Evolutionary conservation across 1,140 invertebrate genomes (phyloP).

Genomic region (Drosophila albomicans): DNA sequence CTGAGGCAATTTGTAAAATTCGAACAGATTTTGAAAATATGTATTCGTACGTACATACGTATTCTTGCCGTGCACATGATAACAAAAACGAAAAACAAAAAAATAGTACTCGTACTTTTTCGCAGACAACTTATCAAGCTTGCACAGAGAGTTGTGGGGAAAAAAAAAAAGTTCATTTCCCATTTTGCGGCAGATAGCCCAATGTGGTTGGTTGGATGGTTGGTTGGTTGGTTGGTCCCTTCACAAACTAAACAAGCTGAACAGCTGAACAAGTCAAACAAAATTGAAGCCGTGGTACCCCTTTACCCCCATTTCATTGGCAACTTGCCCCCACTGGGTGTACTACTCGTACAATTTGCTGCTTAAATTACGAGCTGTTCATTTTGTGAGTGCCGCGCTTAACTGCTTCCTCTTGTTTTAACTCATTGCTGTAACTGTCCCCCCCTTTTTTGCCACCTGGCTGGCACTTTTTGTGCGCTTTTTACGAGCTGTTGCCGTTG

Average conservation of each 20-base stretch:
- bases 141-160: not conserved
- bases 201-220: not conserved
- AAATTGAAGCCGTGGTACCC: constrained; percentile 9
- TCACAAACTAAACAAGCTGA: constrained; percentile 10
- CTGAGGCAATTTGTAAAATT: constrained; percentile 27
- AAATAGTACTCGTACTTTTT: constrained; percentile 34
- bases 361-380: constrained; percentile 79
- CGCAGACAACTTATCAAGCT: constrained; percentile 44
- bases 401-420: constrained; percentile 63
- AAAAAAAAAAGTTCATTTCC: constrained; percentile 16
- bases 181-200: constrained; percentile 16
- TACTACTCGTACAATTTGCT: constrained; percentile 45
- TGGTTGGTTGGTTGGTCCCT: not conserved
- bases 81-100: not conserved
- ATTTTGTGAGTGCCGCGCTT: constrained; percentile 66
- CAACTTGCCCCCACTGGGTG: constrained; percentile 13
- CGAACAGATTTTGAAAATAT: constrained; percentile 53
- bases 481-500: constrained; percentile 76
- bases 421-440: constrained; percentile 40
- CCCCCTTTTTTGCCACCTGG: constrained; percentile 28
- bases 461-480: constrained; percentile 46
- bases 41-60: constrained; percentile 1
- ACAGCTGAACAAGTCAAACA: constrained; percentile 31
- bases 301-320: not conserved
- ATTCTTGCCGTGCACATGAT: not conserved